Conservation (phyloP, 2,888 invertebrate species). For the Macaria liturata region DNA sequence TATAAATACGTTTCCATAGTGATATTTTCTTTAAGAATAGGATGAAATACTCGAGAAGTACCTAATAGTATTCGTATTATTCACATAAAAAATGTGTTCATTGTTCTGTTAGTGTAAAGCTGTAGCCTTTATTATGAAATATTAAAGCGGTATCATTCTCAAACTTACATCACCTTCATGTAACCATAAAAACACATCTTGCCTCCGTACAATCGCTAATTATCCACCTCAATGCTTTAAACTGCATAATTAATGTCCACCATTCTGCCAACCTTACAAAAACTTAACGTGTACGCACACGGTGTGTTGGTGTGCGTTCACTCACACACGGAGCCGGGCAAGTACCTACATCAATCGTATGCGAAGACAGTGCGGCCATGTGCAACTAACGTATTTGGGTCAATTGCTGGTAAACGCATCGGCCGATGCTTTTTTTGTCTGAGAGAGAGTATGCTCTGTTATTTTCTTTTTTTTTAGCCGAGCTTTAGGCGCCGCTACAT, state of each 20-base stretch:
- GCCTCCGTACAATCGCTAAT: constrained; percentile 17
- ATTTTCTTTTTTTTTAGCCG: constrained; percentile 43
- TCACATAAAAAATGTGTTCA: too few relatives aligned
- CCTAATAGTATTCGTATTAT: too few relatives aligned
- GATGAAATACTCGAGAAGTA: too few relatives aligned
- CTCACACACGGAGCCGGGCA: constrained; percentile 39
- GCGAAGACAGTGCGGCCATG: constrained; percentile 61
- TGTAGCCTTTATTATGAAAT: too few relatives aligned
- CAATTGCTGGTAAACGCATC: constrained; percentile 74
- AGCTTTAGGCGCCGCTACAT: constrained; percentile 47
- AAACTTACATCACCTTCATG: constrained; percentile 6
- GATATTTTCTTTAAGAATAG: too few relatives aligned
- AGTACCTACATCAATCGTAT: constrained; percentile 34
- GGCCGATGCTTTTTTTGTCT: constrained; percentile 36
- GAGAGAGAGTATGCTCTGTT: constrained; percentile 46
- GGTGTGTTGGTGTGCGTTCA: constrained; percentile 39
- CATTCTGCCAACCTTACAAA: constrained; percentile 36
- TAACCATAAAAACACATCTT: constrained; percentile 1
- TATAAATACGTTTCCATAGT: too few relatives aligned
- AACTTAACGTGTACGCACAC: constrained; percentile 45
- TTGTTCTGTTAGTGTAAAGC: too few relatives aligned
- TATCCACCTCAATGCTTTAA: constrained; percentile 12
- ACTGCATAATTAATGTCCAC: constrained; percentile 24
- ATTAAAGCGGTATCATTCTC: not conserved
- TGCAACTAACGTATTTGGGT: constrained; percentile 66